Base-by-base conservation (phyloP, 2,888 invertebrate species). In the Agelastica alni region DNA sequence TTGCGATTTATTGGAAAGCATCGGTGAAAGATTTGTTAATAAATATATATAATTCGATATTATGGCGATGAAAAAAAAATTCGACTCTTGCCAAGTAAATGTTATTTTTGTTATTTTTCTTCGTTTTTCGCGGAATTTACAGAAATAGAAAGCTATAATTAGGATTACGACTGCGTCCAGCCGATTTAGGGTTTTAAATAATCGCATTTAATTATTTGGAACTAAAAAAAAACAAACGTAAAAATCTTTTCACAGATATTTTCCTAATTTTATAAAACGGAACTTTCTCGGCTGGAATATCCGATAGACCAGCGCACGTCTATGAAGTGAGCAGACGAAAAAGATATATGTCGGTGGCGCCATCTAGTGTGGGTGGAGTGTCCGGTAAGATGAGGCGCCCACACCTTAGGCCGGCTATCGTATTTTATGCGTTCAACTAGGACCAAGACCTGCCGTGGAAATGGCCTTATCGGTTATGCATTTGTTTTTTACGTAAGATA, bases 351-450 rank as follows among this genome's bases (percentile, higher is more conserved):
- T 16, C 32, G 9, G 58, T 62, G 64, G 61, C 61, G 61, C 62
- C 63, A 63, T 59, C 62, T 63, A 17, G 53, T 31, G 52, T 36
- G 45, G 56, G 62, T 58, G 59, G 58, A n/a, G 62, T 59, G 64
- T 60, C 55, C 55, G 49, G 54, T 49, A 51, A 49, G 45, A 41
- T 49, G 37, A 17, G 18, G 39, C 59, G 53, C 60, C 59, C 57
- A 58, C 57, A 56, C 58, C 53, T 53, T 36, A 49, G 34, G 28
- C 44, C 44, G 53, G 41, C 56, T 45, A 34, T 51, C 51, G 42
- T 55, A 51, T 55, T 51, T 55, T 51, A 55, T 55, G 30, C 31
- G 41, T 46, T 53, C 41, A 20, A 42, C 53, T 43, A 53, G 37
- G 53, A 53, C 30, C 55, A 46, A 55, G 51, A 46, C 55, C 45